Evolutionary conservation across 2,113 vertebrate species (phyloP).

Genomic region (Rhinolophus sinicus): DNA sequence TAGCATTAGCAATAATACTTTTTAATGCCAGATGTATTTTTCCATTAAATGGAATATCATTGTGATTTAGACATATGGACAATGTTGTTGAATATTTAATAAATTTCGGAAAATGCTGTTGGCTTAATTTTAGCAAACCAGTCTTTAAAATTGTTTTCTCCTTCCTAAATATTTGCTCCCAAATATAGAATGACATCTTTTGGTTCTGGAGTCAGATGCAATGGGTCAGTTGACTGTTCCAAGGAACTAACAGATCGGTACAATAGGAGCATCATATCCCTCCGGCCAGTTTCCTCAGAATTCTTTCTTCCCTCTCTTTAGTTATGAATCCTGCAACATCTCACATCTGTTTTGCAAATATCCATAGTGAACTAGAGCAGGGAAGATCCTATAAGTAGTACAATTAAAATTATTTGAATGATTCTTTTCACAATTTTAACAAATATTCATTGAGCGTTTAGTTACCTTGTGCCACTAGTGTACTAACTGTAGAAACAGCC

Average conservation of each 20-base stretch:
- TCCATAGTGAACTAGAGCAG: neutral
- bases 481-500: neutral
- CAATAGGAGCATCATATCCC: neutral
- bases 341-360: neutral
- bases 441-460: neutral
- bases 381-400: neutral
- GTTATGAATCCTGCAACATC: neutral
- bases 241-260: neutral
- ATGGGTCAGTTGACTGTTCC: fast-evolving
- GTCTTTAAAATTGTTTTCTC: neutral
- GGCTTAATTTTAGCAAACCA: neutral
- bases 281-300: neutral
- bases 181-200: neutral
- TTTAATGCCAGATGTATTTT: neutral
- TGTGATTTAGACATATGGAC: neutral
- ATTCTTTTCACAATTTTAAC: neutral
- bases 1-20: neutral
- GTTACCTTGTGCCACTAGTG: neutral
- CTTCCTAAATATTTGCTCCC: neutral
- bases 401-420: neutral
- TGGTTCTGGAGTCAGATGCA: neutral
- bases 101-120: neutral
- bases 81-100: neutral
- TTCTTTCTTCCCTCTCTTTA: neutral
- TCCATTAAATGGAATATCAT: neutral